These are phyloP conservation scores for Ctenomys sociabilis DNA, from an alignment of 2,113 vertebrate species.

Conservation along the genomic window DNA sequence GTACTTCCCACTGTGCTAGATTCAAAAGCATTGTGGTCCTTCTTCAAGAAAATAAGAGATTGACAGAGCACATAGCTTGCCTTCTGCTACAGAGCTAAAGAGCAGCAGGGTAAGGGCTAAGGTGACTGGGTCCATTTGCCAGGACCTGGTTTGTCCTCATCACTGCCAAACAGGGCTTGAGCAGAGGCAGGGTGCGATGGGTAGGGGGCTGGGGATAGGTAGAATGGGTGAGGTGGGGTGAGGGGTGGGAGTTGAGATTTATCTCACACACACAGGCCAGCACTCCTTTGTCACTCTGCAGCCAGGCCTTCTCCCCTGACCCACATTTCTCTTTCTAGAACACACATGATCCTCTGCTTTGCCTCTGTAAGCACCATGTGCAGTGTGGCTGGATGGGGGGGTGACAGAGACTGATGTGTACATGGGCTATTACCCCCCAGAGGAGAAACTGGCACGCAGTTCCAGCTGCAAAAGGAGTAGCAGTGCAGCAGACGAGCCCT, in stretches of 20 bases:
- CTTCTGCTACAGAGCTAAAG: background rate
- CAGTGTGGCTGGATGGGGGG: background rate
- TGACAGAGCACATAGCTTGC: background rate
- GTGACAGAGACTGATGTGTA: background rate
- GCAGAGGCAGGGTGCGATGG: too few species aligned
- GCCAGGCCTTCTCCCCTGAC: rapidly evolving
- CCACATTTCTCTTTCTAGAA: background rate
- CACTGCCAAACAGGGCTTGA: background rate
- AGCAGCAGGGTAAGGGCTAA: background rate
- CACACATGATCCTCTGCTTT: background rate
- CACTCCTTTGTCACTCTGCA: background rate
- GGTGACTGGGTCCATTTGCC: background rate
- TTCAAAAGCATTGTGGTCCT: slow-evolving; percentile 18
- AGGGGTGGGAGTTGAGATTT: too few species aligned
- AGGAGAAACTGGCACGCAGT: background rate
- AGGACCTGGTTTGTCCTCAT: background rate
- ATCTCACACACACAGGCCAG: background rate
- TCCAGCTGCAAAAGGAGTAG: background rate
- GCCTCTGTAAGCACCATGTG: background rate
- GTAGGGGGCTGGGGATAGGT: too few species aligned
- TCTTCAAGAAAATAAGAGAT: slow-evolving; percentile 40
- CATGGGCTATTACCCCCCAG: background rate
- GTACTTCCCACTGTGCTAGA: background rate
- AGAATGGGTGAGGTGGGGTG: too few species aligned
- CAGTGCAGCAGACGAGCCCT: background rate